These are phyloP conservation scores for Spongia lamella DNA, from an alignment of 37 sponge, comb jelly and placozoan genomes.

Conservation along the genomic window DNA sequence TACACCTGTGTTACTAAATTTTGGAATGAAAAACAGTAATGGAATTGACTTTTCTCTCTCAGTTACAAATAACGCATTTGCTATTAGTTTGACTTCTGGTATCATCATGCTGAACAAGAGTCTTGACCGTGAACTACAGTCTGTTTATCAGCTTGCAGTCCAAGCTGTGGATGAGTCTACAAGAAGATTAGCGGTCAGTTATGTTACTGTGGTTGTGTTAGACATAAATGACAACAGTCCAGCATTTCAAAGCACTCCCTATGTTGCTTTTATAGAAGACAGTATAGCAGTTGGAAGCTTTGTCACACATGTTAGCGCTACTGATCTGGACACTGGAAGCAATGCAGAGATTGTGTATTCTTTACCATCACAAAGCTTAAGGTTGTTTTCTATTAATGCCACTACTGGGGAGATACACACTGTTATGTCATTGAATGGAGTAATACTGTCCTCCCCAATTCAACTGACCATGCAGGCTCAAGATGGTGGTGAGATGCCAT, in stretches of 20 bases:
- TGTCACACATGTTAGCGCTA: slow-evolving; percentile 19
- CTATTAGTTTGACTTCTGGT: neutral
- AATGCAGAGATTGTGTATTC: too few species aligned
- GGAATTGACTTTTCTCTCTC: too few species aligned
- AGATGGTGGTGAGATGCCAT: slow-evolving; percentile 52
- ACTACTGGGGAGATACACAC: slow-evolving; percentile 46
- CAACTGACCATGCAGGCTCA: slow-evolving; percentile 29
- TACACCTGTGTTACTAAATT: too few species aligned
- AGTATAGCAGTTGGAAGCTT: slow-evolving; percentile 31
- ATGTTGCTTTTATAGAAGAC: slow-evolving; percentile 14
- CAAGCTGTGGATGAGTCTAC: neutral
- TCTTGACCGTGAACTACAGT: slow-evolving; percentile 3
- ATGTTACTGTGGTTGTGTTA: slow-evolving; percentile 11
- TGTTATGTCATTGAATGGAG: neutral
- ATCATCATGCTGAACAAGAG: neutral
- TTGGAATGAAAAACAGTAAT: too few species aligned
- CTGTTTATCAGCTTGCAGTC: neutral
- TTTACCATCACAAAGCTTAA: slow-evolving; percentile 12
- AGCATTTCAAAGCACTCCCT: slow-evolving; percentile 1
- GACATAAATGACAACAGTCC: slow-evolving; percentile 47
- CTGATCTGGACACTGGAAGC: slow-evolving; percentile 32
- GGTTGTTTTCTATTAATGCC: slow-evolving; percentile 39
- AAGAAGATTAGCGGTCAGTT: neutral
- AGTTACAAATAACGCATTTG: neutral
- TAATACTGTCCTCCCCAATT: slow-evolving; percentile 17